Base-by-base conservation (phyloP, 1,140 invertebrate species). In the Drosophila ambigua region DNA sequence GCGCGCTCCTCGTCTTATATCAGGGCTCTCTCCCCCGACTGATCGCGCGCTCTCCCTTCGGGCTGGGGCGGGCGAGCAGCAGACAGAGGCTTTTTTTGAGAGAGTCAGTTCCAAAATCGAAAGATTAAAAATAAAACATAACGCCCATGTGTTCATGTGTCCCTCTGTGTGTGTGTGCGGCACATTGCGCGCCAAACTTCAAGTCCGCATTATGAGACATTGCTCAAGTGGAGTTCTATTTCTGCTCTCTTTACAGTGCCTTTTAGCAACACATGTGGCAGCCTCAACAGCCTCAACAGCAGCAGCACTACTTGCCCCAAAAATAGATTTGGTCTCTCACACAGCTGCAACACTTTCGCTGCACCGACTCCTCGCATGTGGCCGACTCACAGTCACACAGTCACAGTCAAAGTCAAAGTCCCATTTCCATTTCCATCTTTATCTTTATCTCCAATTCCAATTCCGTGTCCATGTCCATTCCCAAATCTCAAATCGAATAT, bases 171-270 rank as follows among this genome's bases (percentile, higher is more conserved):
- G 59, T 49, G 60, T 55, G 45, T 51, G 59, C 48, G 11, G 62
- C 68, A 66, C 51, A 75, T 78, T 80, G 77, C 66, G 72, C 67
- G 64, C 67, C 74, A 79, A 67, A 77, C 80, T 74, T 74, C 79
- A 65, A 66, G 63, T 65, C 65, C 62, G 63, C 75, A 75, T 73
- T 69, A 72, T 77, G 79, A 73, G 64, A 72, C 81, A 85, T 66
- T 81, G 68, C 81, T 87, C 82, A 87, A 81, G 82, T 84, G 81
- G 68, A 87, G 81, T 72, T 85, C 76, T 77, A 84, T 84, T 84
- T 72, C 54, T 77, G 84, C 64, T 75, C 79, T 85, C 77, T 77
- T 77, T 85, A 85, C 80, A 84, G 80, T 77, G 80, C 80, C 77
- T 80, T 85, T 84, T 74, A 54, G 46, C 76, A 55, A 77, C 81